Evolutionary conservation across 2,797 vertebrate genomes (phyloP).

Genomic region (Clarias fuscus): DNA sequence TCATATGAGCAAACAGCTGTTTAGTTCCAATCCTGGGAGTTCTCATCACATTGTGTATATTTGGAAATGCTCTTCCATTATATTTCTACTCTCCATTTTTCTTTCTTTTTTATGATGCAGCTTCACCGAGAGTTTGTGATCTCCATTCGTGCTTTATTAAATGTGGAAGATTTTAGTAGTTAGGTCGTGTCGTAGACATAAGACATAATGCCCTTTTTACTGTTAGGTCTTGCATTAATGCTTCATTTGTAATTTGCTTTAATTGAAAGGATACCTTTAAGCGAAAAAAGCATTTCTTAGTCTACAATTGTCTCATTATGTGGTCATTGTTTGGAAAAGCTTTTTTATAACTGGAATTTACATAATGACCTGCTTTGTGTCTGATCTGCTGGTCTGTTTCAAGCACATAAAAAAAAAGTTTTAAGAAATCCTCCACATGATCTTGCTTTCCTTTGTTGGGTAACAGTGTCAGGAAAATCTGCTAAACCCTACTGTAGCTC

Average conservation of each 20-base stretch:
- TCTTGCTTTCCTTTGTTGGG: neutral
- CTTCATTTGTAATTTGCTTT: neutral
- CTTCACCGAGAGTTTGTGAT: no score
- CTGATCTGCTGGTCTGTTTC: neutral
- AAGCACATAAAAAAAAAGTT: neutral
- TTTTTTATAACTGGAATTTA: neutral
- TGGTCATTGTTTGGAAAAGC: neutral
- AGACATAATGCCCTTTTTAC: neutral
- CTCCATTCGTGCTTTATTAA: neutral
- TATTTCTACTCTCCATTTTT: no score
- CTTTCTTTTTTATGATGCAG: no score
- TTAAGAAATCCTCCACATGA: neutral
- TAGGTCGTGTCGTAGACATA: neutral
- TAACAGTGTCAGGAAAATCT: neutral
- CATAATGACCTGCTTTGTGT: neutral
- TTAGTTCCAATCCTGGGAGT: no score
- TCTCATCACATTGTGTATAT: no score
- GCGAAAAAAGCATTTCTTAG: no score
- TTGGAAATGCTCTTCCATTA: no score
- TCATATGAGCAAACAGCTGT: no score
- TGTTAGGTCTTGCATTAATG: neutral
- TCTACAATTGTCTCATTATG: neutral
- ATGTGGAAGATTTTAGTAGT: neutral
- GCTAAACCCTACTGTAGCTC: neutral
- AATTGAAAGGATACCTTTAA: neutral